Evolutionary conservation across 2,113 vertebrate genomes (phyloP).

Genomic region (Cryptoleucopteryx plumbea): DNA sequence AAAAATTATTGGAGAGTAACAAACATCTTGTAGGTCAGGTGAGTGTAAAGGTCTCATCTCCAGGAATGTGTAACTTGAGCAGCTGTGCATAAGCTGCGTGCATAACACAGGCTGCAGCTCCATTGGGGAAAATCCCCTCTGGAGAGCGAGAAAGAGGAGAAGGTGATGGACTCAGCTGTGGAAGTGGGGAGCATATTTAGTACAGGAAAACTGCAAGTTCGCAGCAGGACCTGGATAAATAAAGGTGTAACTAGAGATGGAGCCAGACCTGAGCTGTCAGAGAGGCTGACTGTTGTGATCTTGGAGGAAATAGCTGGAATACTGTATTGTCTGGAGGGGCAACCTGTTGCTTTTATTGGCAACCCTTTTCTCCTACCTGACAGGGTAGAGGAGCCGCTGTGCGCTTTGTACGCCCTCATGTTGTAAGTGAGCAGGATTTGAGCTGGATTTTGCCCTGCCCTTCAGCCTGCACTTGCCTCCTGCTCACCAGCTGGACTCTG

Average conservation of each 20-base stretch:
- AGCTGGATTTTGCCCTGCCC: background rate
- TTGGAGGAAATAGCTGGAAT: background rate
- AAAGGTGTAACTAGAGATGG: background rate
- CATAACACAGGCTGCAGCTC: background rate
- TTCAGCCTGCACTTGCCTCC: background rate
- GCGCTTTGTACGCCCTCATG: rapidly evolving
- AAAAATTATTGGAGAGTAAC: background rate
- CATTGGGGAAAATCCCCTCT: background rate
- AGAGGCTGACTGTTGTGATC: background rate
- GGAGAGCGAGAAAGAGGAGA: background rate
- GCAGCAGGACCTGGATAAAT: background rate
- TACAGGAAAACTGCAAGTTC: background rate
- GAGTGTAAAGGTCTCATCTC: background rate
- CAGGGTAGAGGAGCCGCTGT: background rate
- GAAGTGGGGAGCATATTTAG: background rate
- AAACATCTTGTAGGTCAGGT: background rate
- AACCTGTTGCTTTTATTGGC: background rate
- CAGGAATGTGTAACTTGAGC: background rate
- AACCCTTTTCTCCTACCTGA: background rate
- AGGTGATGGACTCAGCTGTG: background rate
- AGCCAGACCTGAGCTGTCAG: background rate
- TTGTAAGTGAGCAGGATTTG: background rate
- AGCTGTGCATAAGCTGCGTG: background rate
- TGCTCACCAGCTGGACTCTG: background rate
- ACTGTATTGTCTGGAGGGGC: background rate